Percentiles rank a stretch among this genome's conserved stretches.
Evolutionary conservation across 2,113 vertebrate species (phyloP).

Genomic region (Mormoops blainvillei): DNA sequence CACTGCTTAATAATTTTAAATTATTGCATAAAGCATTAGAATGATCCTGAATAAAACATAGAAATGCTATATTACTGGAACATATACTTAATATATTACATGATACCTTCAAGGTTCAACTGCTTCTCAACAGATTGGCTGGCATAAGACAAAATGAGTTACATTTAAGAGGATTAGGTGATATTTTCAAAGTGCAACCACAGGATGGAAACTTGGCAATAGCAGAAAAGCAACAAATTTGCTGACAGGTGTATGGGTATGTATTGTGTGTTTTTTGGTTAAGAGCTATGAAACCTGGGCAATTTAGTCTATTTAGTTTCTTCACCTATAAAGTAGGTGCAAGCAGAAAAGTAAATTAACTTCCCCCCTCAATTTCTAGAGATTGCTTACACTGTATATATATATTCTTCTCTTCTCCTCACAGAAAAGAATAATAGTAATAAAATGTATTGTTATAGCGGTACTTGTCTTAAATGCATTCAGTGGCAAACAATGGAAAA

Average conservation of each 20-base stretch:
- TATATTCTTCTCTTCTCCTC: neutral
- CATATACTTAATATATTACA: neutral
- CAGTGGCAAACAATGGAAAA: neutral
- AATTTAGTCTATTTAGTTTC: neutral
- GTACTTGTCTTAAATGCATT: neutral
- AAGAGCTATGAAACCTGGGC: neutral
- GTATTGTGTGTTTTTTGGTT: neutral
- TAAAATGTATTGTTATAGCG: neutral
- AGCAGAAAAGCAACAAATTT: neutral
- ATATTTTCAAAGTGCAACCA: neutral
- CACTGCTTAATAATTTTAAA: neutral
- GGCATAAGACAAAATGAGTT: neutral
- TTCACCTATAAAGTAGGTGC: neutral
- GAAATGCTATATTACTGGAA: neutral
- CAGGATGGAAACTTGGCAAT: neutral
- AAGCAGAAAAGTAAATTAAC: neutral
- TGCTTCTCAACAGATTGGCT: neutral
- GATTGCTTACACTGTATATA: neutral
- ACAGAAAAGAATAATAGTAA: neutral
- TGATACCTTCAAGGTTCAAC: neutral
- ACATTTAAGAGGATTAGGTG: neutral
- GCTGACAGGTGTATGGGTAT: neutral
- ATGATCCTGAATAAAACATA: neutral
- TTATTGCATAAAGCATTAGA: neutral
- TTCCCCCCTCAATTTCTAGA: neutral